phyloP scores from a whole-genome alignment of 2,797 vertebrate species.

The Apodemus agrarius region DNA sequence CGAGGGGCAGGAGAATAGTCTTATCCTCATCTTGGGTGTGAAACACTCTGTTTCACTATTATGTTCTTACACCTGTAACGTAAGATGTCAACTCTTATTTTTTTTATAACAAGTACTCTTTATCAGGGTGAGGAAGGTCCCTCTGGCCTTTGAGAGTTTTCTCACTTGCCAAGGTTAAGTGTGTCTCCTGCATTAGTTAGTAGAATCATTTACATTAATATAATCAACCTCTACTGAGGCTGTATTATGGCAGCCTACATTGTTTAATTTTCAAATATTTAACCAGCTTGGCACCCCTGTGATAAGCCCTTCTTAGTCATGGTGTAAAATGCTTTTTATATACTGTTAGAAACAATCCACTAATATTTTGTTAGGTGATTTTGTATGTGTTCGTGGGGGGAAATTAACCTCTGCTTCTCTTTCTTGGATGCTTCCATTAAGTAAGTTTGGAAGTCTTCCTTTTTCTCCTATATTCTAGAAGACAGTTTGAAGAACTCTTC shows the following conservation, averaged over 20 bases:
- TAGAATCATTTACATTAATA: not conserved
- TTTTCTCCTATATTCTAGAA: not conserved
- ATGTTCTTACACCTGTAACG: not conserved
- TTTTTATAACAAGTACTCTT: not conserved
- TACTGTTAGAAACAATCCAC: conserved; percentile 48
- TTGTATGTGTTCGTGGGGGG: not conserved
- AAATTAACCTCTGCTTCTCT: not conserved
- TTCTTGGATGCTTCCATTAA: conserved; percentile 1
- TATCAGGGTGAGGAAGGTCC: not conserved
- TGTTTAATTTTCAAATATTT: conserved; percentile 63
- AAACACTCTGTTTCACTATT: not conserved
- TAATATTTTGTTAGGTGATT: conserved; percentile 50
- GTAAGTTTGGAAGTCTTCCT: not conserved
- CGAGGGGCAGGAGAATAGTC: not conserved
- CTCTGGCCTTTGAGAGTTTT: not conserved
- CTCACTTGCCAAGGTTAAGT: not conserved
- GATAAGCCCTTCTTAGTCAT: conserved; percentile 43
- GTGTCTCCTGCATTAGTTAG: conserved; percentile 44
- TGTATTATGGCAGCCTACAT: not conserved
- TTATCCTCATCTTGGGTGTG: not conserved
- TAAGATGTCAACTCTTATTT: not conserved
- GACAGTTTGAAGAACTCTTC: not conserved
- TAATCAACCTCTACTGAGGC: not conserved
- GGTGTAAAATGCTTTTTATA: conserved; percentile 4
- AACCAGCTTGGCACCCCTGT: not conserved